phyloP scores from a whole-genome alignment of 37 sponge, comb jelly and placozoan species.

The Chondrilla cf. caribensis region DNA sequence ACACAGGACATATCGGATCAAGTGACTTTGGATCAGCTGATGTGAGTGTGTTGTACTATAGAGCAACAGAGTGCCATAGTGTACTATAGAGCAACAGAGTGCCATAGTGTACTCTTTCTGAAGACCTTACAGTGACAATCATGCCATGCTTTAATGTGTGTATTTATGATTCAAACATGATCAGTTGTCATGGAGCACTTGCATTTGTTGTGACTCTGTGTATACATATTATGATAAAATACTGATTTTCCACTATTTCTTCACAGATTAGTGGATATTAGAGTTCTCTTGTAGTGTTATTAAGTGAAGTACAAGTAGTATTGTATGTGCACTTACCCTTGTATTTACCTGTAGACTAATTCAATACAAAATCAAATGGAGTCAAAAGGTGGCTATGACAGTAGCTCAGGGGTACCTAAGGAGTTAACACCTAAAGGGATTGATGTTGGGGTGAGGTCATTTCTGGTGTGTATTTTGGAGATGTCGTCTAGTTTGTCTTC shows the following conservation, averaged over 20 bases:
- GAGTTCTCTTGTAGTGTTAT: too few species aligned
- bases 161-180: too few species aligned
- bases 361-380: slow-evolving; percentile 54
- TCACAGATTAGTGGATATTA: too few species aligned
- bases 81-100: neutral
- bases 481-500: too few species aligned
- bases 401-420: slow-evolving; percentile 15
- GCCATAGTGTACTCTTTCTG: neutral
- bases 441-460: slow-evolving; percentile 13
- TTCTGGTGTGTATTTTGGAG: too few species aligned
- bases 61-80: neutral
- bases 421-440: slow-evolving; percentile 47
- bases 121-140: too few species aligned
- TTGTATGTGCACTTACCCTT: neutral
- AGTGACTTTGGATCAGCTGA: slow-evolving; percentile 73
- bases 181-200: too few species aligned
- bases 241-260: too few species aligned
- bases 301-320: too few species aligned
- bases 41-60: slow-evolving; percentile 58
- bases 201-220: too few species aligned
- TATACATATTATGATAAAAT: too few species aligned
- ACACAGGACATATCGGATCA: slow-evolving; percentile 85
- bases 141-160: too few species aligned
- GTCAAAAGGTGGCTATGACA: slow-evolving; percentile 74
- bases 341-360: neutral